Evolutionary conservation across 2,888 invertebrate genomes (phyloP), one percentile per base, ranked within the genome.

Genomic region (Philereme transversata): DNA sequence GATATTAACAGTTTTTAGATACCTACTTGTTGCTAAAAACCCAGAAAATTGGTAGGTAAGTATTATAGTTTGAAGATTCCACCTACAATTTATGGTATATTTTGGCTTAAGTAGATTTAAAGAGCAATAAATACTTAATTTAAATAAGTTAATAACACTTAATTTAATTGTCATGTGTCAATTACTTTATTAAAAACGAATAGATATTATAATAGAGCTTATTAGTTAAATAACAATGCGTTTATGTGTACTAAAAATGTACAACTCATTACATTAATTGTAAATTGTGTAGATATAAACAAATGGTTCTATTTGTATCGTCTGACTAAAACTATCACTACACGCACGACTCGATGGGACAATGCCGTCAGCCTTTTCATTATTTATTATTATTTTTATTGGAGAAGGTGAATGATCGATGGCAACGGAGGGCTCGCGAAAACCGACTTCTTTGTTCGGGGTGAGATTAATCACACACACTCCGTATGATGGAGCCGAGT

Each of bases 371-470:
- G 82, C 83, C 82, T 60, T 69, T 68, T 69, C 67, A 69, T 87
- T 88, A 88, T 86, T 88, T 87, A 88, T 89, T 88, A 90, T 89
- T 90, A 88, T 90, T 90, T 88, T 90, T 90, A 90, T 90, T 86
- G 82, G 83, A 83, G 81, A 82, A 83, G 85, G 83, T 82, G 82
- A 81, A 84, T 90, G 90, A 91, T 91, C 89, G 91, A 92, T 92
- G 81, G 83, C 60, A 62, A 70, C 70, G 72, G 78, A 84, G 86
- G 87, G 86, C 80, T 81, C 81, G 83, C 84, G 80, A 81, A 86
- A 86, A 84, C 83, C 78, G 81, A 83, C 79, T 83, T 86, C 88
- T 90, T 92, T 91, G 90, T 92, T 87, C 84, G 78, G 71, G 68
- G 77, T 75, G 83, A 86, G 86, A 90, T 90, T 90, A 89, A 91